Evolutionary conservation across 1,140 invertebrate genomes (phyloP).

Genomic region (Elymnias hypermnestra): DNA sequence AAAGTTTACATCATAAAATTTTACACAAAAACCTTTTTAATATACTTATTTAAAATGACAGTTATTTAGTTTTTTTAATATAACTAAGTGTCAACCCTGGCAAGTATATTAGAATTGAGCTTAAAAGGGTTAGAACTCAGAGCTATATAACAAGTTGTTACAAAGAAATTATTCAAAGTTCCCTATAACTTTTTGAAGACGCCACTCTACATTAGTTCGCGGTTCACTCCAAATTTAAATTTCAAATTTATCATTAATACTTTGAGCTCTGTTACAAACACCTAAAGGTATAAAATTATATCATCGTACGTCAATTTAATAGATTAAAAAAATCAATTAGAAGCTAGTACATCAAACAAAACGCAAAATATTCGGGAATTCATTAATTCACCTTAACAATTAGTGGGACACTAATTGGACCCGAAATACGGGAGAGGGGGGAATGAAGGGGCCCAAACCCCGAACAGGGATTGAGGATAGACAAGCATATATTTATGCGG

Average conservation of each 20-base stretch:
- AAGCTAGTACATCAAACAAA: slow-evolving; percentile 12
- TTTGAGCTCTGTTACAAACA: not conserved
- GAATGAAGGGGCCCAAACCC: slow-evolving; percentile 6
- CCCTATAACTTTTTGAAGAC: slow-evolving; percentile 3
- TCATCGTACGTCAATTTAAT: no score
- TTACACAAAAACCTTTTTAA: no score
- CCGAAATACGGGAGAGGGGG: slow-evolving; percentile 11
- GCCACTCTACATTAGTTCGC: not conserved
- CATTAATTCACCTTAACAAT: slow-evolving; percentile 23
- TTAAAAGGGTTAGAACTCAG: no score
- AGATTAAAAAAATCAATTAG: not conserved
- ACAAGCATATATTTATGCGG: not conserved
- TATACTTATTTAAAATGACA: no score
- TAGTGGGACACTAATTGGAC: slow-evolving; percentile 20
- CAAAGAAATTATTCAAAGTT: slow-evolving; percentile 3
- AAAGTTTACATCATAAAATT: no score
- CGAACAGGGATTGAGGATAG: not conserved
- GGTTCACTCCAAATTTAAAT: slow-evolving; percentile 4
- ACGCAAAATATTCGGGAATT: slow-evolving; percentile 10
- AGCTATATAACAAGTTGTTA: no score
- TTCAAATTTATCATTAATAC: slow-evolving; percentile 2
- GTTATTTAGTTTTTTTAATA: no score
- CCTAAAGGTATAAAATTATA: not conserved
- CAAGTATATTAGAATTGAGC: no score
- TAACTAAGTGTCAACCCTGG: not conserved